Conservation (phyloP, 2,797 vertebrate genomes). For the Brachyalestes nurse region DNA sequence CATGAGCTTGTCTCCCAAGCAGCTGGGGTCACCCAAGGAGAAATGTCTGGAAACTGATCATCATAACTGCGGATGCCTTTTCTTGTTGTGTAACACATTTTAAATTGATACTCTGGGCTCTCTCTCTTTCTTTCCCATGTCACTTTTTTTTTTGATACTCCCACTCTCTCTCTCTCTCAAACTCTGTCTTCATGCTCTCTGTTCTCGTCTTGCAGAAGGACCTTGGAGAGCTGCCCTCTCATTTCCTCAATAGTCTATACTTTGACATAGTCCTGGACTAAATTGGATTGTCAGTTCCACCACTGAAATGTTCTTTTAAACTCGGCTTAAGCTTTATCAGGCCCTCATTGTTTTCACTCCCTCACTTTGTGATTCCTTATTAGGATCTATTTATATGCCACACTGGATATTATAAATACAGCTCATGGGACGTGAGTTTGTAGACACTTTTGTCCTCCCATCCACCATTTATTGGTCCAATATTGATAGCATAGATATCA, state of each 20-base stretch:
- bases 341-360: background rate
- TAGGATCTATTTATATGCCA: background rate
- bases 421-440: no score
- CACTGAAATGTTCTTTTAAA: background rate
- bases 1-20: background rate
- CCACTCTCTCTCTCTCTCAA: background rate
- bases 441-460: no score
- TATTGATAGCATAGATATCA: no score
- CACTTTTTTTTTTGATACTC: background rate
- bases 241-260: constrained; percentile 6
- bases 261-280: background rate
- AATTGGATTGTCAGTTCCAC: background rate
- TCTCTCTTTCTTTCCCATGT: background rate
- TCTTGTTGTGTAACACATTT: background rate
- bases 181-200: background rate
- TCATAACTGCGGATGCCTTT: background rate
- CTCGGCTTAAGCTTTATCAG: background rate
- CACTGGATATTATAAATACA: no score
- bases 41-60: background rate
- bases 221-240: background rate
- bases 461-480: no score
- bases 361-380: background rate
- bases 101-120: background rate
- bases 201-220: background rate
- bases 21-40: background rate